These are phyloP conservation scores for Emydocephalus ijimae DNA, from an alignment of 2,113 vertebrate species.

Conservation along the genomic window DNA sequence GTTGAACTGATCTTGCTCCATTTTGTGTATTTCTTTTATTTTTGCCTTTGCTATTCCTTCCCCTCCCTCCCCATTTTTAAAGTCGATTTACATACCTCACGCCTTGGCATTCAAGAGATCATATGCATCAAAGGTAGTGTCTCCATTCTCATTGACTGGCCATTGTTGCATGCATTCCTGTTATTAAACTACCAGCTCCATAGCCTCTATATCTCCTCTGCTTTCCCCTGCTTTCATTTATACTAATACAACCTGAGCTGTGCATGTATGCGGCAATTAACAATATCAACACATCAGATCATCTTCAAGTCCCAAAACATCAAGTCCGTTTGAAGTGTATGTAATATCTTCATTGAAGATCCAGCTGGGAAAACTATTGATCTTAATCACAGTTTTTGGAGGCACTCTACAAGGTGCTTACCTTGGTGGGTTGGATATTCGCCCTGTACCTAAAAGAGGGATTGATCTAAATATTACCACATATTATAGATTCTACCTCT, in stretches of 20 bases:
- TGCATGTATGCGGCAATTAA: slow-evolving; percentile 56
- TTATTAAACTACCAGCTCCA: slow-evolving; percentile 61
- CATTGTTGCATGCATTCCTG: slow-evolving; percentile 72
- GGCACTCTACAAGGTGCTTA: neutral
- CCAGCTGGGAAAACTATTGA: neutral
- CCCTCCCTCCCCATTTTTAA: slow-evolving; percentile 67
- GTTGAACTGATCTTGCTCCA: slow-evolving; percentile 80
- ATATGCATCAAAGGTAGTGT: slow-evolving; percentile 95
- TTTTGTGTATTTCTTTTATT: slow-evolving; percentile 74
- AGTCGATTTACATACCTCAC: slow-evolving; percentile 96
- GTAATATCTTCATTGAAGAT: slow-evolving; percentile 16
- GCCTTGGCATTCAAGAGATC: slow-evolving; percentile 97
- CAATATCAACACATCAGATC: slow-evolving; percentile 20
- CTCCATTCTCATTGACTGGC: slow-evolving; percentile 66
- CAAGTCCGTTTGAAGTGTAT: slow-evolving; percentile 50
- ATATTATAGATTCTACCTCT: neutral
- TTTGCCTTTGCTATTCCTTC: slow-evolving; percentile 64
- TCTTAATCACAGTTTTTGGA: neutral
- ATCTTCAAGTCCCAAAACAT: neutral
- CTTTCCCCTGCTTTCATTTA: slow-evolving; percentile 31
- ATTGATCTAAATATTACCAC: neutral
- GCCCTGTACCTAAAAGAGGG: neutral
- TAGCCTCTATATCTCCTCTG: slow-evolving; percentile 17
- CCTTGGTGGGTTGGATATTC: neutral
- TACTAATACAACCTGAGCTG: slow-evolving; percentile 61